phyloP scores from a whole-genome alignment of 2,888 invertebrate species.

The Tetranychus piercei region DNA sequence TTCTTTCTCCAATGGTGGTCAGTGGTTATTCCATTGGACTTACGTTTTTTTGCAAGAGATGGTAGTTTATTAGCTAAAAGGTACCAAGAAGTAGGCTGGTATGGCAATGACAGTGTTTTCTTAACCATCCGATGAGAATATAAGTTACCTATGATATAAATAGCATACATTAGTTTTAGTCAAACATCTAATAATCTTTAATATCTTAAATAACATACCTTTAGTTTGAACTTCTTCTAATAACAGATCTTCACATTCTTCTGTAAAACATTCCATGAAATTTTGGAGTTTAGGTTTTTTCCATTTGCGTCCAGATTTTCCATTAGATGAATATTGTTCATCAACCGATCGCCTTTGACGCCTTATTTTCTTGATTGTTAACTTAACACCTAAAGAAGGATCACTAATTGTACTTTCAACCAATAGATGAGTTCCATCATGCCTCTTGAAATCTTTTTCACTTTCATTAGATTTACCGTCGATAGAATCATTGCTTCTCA shows the following conservation, averaged over 20 bases:
- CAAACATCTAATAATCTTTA: background rate
- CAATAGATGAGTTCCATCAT: slow-evolving; percentile 25
- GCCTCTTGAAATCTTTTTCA: slow-evolving; percentile 21
- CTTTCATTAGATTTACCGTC: slow-evolving; percentile 25
- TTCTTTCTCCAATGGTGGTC: background rate
- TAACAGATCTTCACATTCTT: background rate
- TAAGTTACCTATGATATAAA: background rate
- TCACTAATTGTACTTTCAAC: slow-evolving; percentile 31
- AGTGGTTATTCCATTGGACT: background rate
- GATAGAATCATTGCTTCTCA: slow-evolving; percentile 27
- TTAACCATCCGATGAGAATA: background rate
- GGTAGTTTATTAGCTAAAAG: background rate
- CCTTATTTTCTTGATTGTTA: slow-evolving; percentile 31
- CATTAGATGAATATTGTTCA: background rate
- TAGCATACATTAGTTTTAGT: background rate
- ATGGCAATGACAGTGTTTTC: background rate
- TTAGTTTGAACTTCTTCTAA: background rate
- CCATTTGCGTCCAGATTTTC: background rate
- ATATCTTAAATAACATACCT: background rate
- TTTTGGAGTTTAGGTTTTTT: background rate
- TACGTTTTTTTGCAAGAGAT: background rate
- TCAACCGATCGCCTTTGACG: slow-evolving; percentile 1
- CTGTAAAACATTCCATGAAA: background rate
- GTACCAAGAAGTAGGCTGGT: background rate
- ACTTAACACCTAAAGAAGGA: slow-evolving; percentile 32